phyloP scores from a whole-genome alignment of 2,888 invertebrate species.

The Rhagonycha fulva region DNA sequence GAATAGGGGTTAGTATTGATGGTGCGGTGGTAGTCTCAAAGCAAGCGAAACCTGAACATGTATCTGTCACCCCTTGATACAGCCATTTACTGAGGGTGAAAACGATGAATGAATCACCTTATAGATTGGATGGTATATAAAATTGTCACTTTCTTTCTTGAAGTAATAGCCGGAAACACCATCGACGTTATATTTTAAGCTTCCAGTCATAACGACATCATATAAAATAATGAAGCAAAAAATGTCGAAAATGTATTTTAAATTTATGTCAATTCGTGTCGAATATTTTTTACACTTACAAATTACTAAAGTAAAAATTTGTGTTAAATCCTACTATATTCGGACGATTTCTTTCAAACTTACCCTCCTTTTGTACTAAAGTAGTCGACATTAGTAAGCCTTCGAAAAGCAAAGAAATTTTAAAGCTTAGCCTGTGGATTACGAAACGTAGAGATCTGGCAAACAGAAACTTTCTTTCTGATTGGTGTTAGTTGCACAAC shows the following conservation, averaged over 20 bases:
- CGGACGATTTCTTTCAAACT: slow-evolving; percentile 26
- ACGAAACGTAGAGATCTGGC: slow-evolving; percentile 23
- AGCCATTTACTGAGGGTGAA: slow-evolving; percentile 26
- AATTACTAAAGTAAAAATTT: slow-evolving; percentile 10
- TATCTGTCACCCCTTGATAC: slow-evolving; percentile 26
- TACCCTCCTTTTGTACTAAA: slow-evolving; percentile 19
- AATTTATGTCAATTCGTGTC: background rate
- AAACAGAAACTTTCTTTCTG: slow-evolving; percentile 20
- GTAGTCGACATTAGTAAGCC: slow-evolving; percentile 26
- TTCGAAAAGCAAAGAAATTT: slow-evolving; percentile 27
- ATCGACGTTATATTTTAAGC: slow-evolving; percentile 8
- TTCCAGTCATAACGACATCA: background rate
- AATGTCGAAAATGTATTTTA: background rate
- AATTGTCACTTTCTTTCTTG: slow-evolving; percentile 23
- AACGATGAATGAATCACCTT: slow-evolving; percentile 27
- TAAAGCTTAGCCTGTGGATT: slow-evolving; percentile 23
- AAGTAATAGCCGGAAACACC: slow-evolving; percentile 18
- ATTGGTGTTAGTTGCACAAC: background rate
- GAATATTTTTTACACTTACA: background rate
- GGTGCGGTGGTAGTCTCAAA: slow-evolving; percentile 14
- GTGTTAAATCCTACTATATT: slow-evolving; percentile 9
- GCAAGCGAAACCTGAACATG: slow-evolving; percentile 13
- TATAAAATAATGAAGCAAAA: background rate
- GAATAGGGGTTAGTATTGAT: slow-evolving; percentile 9
- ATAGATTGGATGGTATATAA: slow-evolving; percentile 29